Conservation (phyloP, 2,888 invertebrate genomes). For the Lasioglossum oenotherae region DNA sequence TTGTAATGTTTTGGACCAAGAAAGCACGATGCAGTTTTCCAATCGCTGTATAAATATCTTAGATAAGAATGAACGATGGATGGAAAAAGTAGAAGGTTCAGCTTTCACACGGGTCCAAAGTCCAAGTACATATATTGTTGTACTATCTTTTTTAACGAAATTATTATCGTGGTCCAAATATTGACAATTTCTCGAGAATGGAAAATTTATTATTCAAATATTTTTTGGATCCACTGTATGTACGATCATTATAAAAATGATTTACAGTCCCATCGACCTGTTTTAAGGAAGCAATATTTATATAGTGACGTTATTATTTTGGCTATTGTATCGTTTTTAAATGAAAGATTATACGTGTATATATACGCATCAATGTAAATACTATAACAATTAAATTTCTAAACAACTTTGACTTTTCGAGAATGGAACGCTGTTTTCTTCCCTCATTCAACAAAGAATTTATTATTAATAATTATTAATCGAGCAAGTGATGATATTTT, state of each 20-base stretch:
- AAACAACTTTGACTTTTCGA: background rate
- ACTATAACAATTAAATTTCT: background rate
- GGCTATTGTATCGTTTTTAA: background rate
- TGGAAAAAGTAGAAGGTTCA: no score
- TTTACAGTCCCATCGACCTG: background rate
- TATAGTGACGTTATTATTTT: background rate
- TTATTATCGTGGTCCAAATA: no score
- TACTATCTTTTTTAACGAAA: no score
- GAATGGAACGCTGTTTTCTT: background rate
- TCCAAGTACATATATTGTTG: no score
- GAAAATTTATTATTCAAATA: no score
- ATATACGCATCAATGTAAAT: background rate
- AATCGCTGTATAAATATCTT: background rate
- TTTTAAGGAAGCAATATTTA: background rate
- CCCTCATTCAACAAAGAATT: background rate
- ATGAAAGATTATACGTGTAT: background rate
- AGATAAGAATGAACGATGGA: no score
- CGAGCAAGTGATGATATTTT: background rate
- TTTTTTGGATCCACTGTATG: no score
- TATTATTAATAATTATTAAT: background rate
- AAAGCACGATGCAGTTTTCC: background rate
- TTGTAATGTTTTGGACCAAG: no score
- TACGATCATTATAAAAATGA: background rate
- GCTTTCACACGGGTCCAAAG: no score
- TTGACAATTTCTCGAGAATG: no score